phyloP scores from a whole-genome alignment of 1,140 invertebrate genomes.

The Nasonia vitripennis region DNA sequence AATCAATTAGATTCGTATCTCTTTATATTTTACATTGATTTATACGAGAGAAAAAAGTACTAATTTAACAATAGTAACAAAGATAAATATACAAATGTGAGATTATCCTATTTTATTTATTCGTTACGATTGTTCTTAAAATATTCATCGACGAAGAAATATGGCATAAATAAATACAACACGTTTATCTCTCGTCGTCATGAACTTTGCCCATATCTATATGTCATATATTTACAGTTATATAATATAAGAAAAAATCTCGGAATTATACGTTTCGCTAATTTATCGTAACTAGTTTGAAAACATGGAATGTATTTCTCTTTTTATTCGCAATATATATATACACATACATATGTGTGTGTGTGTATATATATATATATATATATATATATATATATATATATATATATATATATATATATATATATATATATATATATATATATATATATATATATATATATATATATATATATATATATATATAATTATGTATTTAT shows the following conservation, averaged over 20 bases:
- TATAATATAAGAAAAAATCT: conserved; percentile 52
- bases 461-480: conserved; percentile 28
- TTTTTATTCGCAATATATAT: conserved; percentile 57
- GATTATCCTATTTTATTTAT: neutral
- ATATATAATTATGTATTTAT: conserved; percentile 48
- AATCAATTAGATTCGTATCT: neutral
- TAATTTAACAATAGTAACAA: conserved; percentile 19
- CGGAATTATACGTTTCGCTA: conserved; percentile 55
- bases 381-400: conserved; percentile 17
- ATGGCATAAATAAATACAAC: conserved; percentile 26
- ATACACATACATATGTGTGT: conserved; percentile 34
- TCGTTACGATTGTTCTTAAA: conserved; percentile 16
- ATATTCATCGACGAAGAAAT: conserved; percentile 9
- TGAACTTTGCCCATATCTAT: conserved; percentile 28
- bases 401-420: conserved; percentile 18
- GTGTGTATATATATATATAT: conserved; percentile 27
- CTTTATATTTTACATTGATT: conserved; percentile 11
- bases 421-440: conserved; percentile 22
- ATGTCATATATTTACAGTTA: neutral
- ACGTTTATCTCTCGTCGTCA: neutral
- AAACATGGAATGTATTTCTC: conserved; percentile 71
- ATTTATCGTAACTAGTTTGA: conserved; percentile 57
- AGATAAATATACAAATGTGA: conserved; percentile 11
- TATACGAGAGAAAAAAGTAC: neutral
- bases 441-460: conserved; percentile 37